Evolutionary conservation across 1,140 invertebrate genomes (phyloP).

Genomic region (Saccostrea echinata): DNA sequence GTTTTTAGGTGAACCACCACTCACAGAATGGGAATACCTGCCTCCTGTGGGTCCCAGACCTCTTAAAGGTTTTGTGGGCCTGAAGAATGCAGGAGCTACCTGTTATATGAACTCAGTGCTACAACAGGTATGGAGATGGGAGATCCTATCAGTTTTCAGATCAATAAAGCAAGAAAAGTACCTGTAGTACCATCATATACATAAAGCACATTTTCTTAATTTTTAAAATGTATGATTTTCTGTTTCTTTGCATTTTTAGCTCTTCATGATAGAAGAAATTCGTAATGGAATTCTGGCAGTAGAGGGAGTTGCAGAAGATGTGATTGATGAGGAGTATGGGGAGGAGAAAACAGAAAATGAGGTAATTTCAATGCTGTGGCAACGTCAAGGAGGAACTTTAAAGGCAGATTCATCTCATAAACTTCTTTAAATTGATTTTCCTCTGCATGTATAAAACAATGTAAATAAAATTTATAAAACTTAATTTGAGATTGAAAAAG

Average conservation of each 20-base stretch:
- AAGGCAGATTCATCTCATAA: too few relatives aligned
- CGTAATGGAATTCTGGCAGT: conserved; percentile 88
- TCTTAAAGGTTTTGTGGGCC: conserved; percentile 94
- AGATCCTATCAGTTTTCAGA: too few relatives aligned
- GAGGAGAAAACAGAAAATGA: conserved; percentile 75
- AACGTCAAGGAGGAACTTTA: too few relatives aligned
- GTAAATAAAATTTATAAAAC: too few relatives aligned
- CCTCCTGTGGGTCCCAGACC: conserved; percentile 96
- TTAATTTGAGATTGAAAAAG: too few relatives aligned
- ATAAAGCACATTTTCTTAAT: too few relatives aligned
- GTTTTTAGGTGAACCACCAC: conserved; percentile 82
- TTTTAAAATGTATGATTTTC: neutral
- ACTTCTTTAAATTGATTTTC: too few relatives aligned
- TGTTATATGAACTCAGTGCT: conserved; percentile 99
- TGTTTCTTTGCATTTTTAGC: conserved; percentile 67
- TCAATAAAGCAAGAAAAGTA: too few relatives aligned
- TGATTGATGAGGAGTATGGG: conserved; percentile 89
- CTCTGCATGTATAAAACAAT: too few relatives aligned
- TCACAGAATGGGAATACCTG: conserved; percentile 98
- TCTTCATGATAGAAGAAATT: conserved; percentile 97
- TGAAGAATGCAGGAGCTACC: conserved; percentile 99
- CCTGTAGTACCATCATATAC: too few relatives aligned
- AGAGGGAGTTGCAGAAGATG: conserved; percentile 90
- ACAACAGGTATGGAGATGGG: conserved; percentile 85
- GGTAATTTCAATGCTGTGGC: conserved; percentile 58